phyloP scores from a whole-genome alignment of 2,113 vertebrate genomes.

The Steatornis caripensis region DNA sequence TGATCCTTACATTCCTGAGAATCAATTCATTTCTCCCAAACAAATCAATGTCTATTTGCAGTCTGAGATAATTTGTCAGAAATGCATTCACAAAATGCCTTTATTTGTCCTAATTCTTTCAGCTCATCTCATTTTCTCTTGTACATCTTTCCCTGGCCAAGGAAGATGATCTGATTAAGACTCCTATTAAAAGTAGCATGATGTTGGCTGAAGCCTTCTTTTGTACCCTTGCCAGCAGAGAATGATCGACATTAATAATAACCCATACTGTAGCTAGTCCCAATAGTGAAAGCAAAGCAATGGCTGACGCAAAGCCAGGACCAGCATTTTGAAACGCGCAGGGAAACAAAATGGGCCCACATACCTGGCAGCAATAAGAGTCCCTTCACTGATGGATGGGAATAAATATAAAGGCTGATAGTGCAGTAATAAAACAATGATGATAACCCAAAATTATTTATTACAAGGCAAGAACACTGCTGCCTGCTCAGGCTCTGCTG shows the following conservation, averaged over 20 bases:
- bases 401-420: conserved; percentile 59
- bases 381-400: conserved; percentile 59
- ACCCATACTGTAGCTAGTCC: background rate
- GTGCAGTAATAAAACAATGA: conserved; percentile 52
- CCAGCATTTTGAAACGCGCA: conserved; percentile 16
- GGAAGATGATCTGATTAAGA: conserved; percentile 64
- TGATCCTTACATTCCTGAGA: background rate
- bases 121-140: conserved; percentile 47
- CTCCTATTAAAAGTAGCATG: conserved; percentile 14
- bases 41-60: conserved; percentile 61
- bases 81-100: conserved; percentile 52
- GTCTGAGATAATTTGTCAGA: conserved; percentile 51
- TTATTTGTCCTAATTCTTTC: conserved; percentile 53
- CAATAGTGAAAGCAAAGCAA: background rate
- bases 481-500: conserved; percentile 24
- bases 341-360: conserved; percentile 3
- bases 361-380: conserved; percentile 36
- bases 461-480: conserved; percentile 17
- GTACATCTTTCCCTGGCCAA: conserved; percentile 12
- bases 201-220: conserved; percentile 28
- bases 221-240: conserved; percentile 24
- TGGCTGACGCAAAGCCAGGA: conserved; percentile 1
- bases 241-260: conserved; percentile 57
- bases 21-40: conserved; percentile 4
- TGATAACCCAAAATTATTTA: conserved; percentile 65